Conservation (phyloP, 1,140 invertebrate genomes). For the Drosophila paulistorum region DNA sequence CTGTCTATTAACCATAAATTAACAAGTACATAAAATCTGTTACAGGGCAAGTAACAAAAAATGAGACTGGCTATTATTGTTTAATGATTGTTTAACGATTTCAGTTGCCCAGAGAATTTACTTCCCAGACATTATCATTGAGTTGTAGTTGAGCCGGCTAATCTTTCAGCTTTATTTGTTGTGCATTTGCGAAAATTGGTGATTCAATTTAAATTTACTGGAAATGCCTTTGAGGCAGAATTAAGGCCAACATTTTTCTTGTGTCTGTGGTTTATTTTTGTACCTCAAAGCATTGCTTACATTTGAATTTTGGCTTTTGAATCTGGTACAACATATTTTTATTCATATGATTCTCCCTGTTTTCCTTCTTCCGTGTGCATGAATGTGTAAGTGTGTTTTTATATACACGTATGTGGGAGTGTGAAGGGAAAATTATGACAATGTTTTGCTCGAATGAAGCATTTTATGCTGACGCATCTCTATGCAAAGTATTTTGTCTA, state of each 20-base stretch:
- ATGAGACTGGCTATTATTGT: slow-evolving; percentile 62
- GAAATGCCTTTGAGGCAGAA: slow-evolving; percentile 47
- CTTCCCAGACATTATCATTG: background rate
- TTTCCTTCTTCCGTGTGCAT: background rate
- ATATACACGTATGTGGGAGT: too few relatives aligned
- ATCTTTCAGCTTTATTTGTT: slow-evolving; percentile 52
- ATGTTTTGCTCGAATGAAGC: slow-evolving; percentile 53
- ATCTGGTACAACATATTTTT: slow-evolving; percentile 41
- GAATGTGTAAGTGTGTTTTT: background rate
- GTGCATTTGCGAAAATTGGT: slow-evolving; percentile 40
- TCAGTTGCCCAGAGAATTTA: background rate
- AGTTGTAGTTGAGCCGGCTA: slow-evolving; percentile 25
- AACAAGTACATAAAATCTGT: slow-evolving; percentile 37
- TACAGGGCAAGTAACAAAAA: slow-evolving; percentile 5
- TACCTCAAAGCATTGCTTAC: slow-evolving; percentile 28
- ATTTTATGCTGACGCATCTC: slow-evolving; percentile 60
- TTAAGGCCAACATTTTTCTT: slow-evolving; percentile 43
- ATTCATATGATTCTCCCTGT: background rate
- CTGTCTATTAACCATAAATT: slow-evolving; percentile 70
- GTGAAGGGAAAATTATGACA: slow-evolving; percentile 16
- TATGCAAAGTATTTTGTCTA: slow-evolving; percentile 51
- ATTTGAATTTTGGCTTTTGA: slow-evolving; percentile 61
- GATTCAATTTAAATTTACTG: slow-evolving; percentile 68
- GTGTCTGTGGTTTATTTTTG: slow-evolving; percentile 9
- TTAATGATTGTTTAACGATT: background rate